These are phyloP conservation scores for Biston betularia DNA, from an alignment of 2,888 invertebrate genomes.

Conservation along the genomic window DNA sequence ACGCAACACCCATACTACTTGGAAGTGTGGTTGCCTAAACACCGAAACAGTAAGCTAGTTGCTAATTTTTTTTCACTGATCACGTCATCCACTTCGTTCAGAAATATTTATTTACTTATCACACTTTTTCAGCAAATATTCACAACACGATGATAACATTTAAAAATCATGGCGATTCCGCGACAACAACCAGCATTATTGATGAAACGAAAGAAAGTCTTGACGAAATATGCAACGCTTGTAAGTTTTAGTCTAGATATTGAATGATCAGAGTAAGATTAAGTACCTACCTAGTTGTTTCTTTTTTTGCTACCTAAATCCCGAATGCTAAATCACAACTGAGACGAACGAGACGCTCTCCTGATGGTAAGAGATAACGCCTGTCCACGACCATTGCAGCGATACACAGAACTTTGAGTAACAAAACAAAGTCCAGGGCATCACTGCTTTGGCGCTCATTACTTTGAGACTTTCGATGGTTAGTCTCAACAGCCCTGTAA, in stretches of 20 bases:
- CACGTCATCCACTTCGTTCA: neutral
- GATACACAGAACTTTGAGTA: too few species aligned
- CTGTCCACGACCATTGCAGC: too few species aligned
- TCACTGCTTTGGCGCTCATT: too few species aligned
- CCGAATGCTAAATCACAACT: neutral
- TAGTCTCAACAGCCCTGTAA: too few species aligned
- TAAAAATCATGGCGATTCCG: constrained; percentile 14
- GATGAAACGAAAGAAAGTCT: constrained; percentile 30
- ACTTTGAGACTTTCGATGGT: too few species aligned
- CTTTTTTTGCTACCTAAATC: neutral
- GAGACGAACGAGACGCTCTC: too few species aligned
- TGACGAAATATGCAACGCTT: constrained; percentile 27
- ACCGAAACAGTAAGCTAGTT: constrained; percentile 28
- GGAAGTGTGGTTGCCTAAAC: constrained; percentile 73
- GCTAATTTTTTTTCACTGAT: too few species aligned
- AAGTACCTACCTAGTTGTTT: neutral
- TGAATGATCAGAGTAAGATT: too few species aligned
- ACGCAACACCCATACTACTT: constrained; percentile 72
- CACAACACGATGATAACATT: constrained; percentile 36
- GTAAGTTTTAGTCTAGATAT: constrained; percentile 24
- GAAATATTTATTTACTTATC: neutral
- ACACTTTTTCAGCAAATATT: constrained; percentile 16
- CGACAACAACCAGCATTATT: constrained; percentile 17
- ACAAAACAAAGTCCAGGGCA: too few species aligned
- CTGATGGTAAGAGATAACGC: too few species aligned